A percentile compares a stretch with the other conserved stretches of the same genome.
phyloP scores from a whole-genome alignment of 2,113 vertebrate species.

The Myotis lucifugus region DNA sequence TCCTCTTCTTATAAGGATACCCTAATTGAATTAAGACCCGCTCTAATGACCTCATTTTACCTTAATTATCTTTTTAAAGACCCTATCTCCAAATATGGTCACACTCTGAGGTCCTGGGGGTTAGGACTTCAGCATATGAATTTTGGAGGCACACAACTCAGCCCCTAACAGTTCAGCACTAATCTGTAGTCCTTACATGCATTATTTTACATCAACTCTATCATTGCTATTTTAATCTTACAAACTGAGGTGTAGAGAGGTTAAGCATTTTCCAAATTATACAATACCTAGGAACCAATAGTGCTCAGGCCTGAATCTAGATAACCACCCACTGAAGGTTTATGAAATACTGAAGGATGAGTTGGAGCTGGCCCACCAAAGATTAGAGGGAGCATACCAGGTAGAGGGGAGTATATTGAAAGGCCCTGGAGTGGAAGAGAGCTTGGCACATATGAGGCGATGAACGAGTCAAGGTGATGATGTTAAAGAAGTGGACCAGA shows the following conservation, averaged over 20 bases:
- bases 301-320: background rate
- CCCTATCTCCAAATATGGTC: background rate
- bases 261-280: background rate
- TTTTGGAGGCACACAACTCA: background rate
- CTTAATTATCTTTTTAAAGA: constrained; percentile 6
- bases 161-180: background rate
- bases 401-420: background rate
- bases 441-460: background rate
- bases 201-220: constrained; percentile 16
- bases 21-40: background rate
- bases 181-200: background rate
- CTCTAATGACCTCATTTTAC: background rate
- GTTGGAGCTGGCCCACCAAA: background rate
- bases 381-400: background rate
- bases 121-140: background rate
- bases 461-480: background rate
- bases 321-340: background rate
- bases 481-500: background rate
- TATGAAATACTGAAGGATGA: background rate
- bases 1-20: background rate
- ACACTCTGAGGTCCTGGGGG: background rate
- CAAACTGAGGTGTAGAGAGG: background rate
- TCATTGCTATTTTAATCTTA: background rate
- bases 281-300: background rate
- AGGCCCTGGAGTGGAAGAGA: background rate